These are phyloP conservation scores for Rhogogaster chlorosoma DNA, from an alignment of 2,888 invertebrate species.

Conservation along the genomic window DNA sequence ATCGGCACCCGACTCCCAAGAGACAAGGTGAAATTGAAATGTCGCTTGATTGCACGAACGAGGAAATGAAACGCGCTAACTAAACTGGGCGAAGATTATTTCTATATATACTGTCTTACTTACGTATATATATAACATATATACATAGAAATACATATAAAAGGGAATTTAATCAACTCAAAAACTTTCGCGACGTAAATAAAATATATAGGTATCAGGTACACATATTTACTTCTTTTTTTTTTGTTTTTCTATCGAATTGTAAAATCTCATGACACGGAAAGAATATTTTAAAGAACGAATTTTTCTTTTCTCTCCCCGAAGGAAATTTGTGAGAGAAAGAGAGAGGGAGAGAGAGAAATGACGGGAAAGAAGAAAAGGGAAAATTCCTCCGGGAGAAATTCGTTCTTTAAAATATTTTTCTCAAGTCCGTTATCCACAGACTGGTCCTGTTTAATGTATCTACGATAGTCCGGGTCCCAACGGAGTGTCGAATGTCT, in stretches of 20 bases:
- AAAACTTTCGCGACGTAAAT: not conserved
- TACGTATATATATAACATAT: not conserved
- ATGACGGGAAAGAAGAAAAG: too few species aligned
- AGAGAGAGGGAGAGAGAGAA: too few species aligned
- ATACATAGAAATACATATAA: not conserved
- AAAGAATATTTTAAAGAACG: too few species aligned
- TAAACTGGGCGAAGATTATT: not conserved
- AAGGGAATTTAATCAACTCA: constrained; percentile 24
- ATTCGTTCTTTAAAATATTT: not conserved
- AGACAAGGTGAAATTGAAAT: constrained; percentile 40
- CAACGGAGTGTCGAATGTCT: constrained; percentile 8
- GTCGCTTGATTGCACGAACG: constrained; percentile 22
- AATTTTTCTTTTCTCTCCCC: too few species aligned
- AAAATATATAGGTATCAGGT: not conserved
- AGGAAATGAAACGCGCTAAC: not conserved
- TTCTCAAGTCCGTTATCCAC: not conserved
- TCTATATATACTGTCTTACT: not conserved
- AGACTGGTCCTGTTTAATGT: not conserved
- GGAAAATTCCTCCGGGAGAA: too few species aligned
- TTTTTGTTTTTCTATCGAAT: too few species aligned
- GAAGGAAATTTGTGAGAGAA: too few species aligned
- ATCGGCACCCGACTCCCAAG: constrained; percentile 16
- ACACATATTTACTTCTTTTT: too few species aligned
- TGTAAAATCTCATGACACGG: too few species aligned
- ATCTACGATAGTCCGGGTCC: constrained; percentile 13